Evolutionary conservation across 2,888 invertebrate genomes (phyloP).

Genomic region (Pharmacophagus antenor): DNA sequence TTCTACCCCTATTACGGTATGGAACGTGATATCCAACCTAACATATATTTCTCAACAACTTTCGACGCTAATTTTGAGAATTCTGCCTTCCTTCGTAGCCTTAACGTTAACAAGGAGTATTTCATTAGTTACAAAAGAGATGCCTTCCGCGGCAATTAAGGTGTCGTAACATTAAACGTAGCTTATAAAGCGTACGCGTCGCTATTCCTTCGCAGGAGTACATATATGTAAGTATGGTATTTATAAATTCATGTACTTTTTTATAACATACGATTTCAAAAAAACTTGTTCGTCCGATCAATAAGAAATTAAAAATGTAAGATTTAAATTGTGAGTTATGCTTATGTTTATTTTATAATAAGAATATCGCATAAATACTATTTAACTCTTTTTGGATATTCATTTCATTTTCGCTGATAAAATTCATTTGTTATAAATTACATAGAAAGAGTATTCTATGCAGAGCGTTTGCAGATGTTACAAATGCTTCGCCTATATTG

Average conservation of each 20-base stretch:
- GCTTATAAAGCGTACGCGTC: slow-evolving; percentile 2
- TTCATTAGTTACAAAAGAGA: slow-evolving; percentile 6
- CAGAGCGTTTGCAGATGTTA: slow-evolving; percentile 5
- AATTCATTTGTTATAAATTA: neutral
- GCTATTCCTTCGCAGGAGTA: neutral
- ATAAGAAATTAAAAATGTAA: too few species aligned
- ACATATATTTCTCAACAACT: neutral
- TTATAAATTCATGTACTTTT: neutral
- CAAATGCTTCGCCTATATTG: slow-evolving; percentile 13
- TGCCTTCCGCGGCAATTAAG: slow-evolving; percentile 3
- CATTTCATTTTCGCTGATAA: neutral
- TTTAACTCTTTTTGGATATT: too few species aligned
- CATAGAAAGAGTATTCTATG: slow-evolving; percentile 1
- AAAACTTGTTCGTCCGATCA: too few species aligned
- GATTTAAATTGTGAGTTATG: too few species aligned
- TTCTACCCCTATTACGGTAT: neutral
- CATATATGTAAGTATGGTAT: neutral
- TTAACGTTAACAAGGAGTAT: slow-evolving; percentile 7
- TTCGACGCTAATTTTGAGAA: neutral
- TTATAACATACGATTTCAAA: too few species aligned
- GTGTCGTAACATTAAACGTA: slow-evolving; percentile 6
- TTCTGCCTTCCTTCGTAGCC: slow-evolving; percentile 1
- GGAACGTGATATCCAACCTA: neutral
- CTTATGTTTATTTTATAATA: too few species aligned
- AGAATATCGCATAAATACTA: too few species aligned